Percentiles rank a stretch among this genome's conserved stretches.
Evolutionary conservation across 1,140 invertebrate genomes (phyloP).

Genomic region (Chironomus tepperi): DNA sequence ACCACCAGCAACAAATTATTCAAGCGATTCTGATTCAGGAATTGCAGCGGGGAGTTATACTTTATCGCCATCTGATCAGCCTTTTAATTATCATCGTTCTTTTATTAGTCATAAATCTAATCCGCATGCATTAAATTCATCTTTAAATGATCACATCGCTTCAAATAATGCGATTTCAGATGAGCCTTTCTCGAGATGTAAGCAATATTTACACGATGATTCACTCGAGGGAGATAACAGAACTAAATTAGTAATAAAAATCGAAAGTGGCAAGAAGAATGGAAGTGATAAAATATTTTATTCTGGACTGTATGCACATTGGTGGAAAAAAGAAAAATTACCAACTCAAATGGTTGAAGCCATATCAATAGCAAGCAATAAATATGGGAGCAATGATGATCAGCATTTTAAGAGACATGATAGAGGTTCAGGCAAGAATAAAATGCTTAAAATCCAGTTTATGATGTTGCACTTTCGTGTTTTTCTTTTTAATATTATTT

Average conservation of each 20-base stretch:
- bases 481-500: conserved; percentile 26
- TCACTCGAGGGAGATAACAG: conserved; percentile 25
- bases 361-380: conserved; percentile 31
- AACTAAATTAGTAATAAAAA: not conserved
- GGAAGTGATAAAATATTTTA: conserved; percentile 48
- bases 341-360: conserved; percentile 51
- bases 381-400: too few relatives aligned
- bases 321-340: conserved; percentile 82
- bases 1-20: conserved; percentile 34
- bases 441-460: conserved; percentile 11
- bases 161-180: conserved; percentile 12
- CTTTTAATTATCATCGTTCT: conserved; percentile 15
- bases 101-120: conserved; percentile 9
- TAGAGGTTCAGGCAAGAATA: conserved; percentile 26
- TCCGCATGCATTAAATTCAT: not conserved
- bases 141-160: not conserved
- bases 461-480: conserved; percentile 37
- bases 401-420: not conserved
- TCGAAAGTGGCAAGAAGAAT: not conserved
- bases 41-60: conserved; percentile 66
- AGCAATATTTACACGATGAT: conserved; percentile 26
- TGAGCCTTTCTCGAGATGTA: not conserved
- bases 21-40: conserved; percentile 62
- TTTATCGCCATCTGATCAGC: conserved; percentile 53
- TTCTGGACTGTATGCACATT: conserved; percentile 79